phyloP scores from a whole-genome alignment of 2,888 invertebrate genomes.

The Eilema sororculum region DNA sequence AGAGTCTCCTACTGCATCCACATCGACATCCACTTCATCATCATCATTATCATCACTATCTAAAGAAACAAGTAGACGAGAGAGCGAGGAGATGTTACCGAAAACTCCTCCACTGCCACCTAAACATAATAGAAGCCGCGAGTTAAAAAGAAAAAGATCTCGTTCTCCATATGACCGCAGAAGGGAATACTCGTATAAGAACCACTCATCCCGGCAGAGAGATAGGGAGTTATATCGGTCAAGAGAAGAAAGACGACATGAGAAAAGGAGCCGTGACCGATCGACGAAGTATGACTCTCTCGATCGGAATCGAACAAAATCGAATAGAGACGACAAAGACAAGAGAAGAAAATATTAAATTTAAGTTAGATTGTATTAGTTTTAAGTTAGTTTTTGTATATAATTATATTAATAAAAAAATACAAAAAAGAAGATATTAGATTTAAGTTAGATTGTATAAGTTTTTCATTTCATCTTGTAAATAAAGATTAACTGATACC shows the following conservation, averaged over 20 bases:
- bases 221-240: constrained; percentile 77
- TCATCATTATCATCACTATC: constrained; percentile 44
- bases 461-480: no score
- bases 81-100: constrained; percentile 80
- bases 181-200: constrained; percentile 78
- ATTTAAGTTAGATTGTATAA: no score
- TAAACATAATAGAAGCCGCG: constrained; percentile 81
- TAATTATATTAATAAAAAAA: no score
- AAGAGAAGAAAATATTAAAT: no score
- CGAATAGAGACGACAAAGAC: constrained; percentile 75
- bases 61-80: constrained; percentile 75
- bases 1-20: constrained; percentile 79
- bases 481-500: no score
- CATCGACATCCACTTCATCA: constrained; percentile 41
- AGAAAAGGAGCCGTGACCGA: constrained; percentile 68
- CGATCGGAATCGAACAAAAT: constrained; percentile 72
- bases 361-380: no score
- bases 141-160: constrained; percentile 79
- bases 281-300: constrained; percentile 59
- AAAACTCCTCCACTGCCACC: constrained; percentile 83
- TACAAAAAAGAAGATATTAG: no score
- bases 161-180: constrained; percentile 84
- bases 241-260: constrained; percentile 73
- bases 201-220: constrained; percentile 81
- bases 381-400: no score